phyloP scores from a whole-genome alignment of 2,888 invertebrate species.

The Drosophila infuscata region DNA sequence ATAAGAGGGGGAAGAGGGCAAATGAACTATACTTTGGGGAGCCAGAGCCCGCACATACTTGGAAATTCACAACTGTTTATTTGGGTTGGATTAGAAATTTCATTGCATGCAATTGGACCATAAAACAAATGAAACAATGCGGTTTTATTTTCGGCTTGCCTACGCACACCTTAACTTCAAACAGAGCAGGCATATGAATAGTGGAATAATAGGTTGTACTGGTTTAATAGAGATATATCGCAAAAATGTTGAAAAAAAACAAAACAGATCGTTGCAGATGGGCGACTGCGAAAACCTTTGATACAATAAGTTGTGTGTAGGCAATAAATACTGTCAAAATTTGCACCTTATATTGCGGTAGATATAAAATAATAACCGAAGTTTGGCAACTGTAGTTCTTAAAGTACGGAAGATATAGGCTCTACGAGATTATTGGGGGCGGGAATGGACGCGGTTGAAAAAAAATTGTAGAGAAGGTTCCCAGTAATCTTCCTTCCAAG shows the following conservation, averaged over 20 bases:
- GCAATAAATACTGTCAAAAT: too few species aligned
- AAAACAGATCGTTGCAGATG: too few species aligned
- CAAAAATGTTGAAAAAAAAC: conserved; percentile 28
- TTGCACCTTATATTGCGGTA: too few species aligned
- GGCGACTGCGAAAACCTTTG: too few species aligned
- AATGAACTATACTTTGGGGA: conserved; percentile 30
- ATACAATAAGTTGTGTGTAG: too few species aligned
- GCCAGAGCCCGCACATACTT: background rate
- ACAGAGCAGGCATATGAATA: conserved; percentile 14
- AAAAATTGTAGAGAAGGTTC: too few species aligned
- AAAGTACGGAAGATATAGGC: too few species aligned
- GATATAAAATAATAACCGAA: too few species aligned
- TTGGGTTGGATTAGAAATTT: conserved; percentile 51
- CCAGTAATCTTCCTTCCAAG: too few species aligned
- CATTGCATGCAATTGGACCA: conserved; percentile 76
- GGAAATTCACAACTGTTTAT: background rate
- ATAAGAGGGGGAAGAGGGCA: conserved; percentile 39
- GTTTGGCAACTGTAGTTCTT: too few species aligned
- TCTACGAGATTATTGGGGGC: too few species aligned
- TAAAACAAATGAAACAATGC: conserved; percentile 78
- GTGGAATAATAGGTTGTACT: conserved; percentile 35
- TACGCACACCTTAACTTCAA: conserved; percentile 53
- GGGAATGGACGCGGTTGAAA: too few species aligned
- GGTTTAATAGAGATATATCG: conserved; percentile 4
- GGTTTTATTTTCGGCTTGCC: conserved; percentile 52